Evolutionary conservation across 2,113 vertebrate genomes (phyloP).

Genomic region (Phodopus roborovskii): DNA sequence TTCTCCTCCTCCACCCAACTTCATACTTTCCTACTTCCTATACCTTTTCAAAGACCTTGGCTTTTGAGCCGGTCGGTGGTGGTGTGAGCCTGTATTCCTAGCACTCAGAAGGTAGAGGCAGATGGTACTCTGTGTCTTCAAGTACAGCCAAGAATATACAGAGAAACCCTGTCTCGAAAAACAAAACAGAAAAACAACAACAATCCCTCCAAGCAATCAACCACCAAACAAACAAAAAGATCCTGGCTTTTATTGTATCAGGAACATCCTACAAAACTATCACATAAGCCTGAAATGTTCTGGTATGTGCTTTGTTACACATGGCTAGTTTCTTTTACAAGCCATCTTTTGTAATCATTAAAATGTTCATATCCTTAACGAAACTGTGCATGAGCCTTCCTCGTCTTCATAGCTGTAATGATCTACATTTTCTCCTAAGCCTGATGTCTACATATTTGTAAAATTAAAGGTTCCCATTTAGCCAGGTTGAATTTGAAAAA

Average conservation of each 20-base stretch:
- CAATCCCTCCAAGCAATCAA: no score
- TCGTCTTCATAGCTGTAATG: not conserved
- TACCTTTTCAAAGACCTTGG: not conserved
- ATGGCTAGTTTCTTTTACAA: conserved; percentile 31
- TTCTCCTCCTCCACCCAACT: not conserved
- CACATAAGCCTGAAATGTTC: conserved; percentile 37
- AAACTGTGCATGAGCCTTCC: not conserved
- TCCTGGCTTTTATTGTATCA: not conserved
- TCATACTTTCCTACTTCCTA: not conserved
- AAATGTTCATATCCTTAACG: not conserved
- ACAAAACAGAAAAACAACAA: not conserved
- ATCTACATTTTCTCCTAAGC: not conserved
- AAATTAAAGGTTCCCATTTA: not conserved
- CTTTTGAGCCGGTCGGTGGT: not conserved
- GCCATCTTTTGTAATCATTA: conserved; percentile 21
- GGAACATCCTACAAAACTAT: conserved; percentile 4
- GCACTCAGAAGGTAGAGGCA: not conserved
- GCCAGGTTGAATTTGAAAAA: conserved; percentile 36
- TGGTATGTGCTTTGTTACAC: conserved; percentile 40
- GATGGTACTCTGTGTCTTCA: not conserved
- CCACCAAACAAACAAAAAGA: not conserved
- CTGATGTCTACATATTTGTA: not conserved
- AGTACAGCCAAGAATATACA: not conserved
- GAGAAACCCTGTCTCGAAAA: not conserved
- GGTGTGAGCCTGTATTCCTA: not conserved